Evolutionary conservation across 2,113 vertebrate species (phyloP).

Genomic region (Sigmodon hispidus): DNA sequence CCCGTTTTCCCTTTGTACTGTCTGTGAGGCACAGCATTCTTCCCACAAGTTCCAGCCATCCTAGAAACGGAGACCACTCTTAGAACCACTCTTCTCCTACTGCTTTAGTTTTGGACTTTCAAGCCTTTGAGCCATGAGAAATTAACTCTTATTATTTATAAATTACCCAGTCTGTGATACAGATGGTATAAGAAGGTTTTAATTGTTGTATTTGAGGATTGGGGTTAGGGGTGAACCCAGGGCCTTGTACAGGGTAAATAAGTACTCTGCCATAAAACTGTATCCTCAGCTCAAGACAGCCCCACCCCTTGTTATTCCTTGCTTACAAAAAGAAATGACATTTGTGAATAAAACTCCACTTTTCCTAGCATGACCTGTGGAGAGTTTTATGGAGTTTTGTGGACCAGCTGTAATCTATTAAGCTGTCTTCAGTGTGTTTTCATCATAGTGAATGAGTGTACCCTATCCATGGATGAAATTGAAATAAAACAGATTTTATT

Average conservation of each 20-base stretch:
- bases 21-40: neutral
- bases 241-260: neutral
- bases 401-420: neutral
- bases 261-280: neutral
- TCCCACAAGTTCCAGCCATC: neutral
- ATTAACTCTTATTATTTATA: neutral
- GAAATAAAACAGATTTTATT: conserved; percentile 33
- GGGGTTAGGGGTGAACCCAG: neutral
- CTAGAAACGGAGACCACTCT: neutral
- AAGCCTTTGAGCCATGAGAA: neutral
- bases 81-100: neutral
- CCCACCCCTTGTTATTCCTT: neutral
- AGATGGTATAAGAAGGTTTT: neutral
- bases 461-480: neutral
- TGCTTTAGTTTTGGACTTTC: neutral
- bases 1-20: neutral
- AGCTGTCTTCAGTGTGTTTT: conserved; percentile 26
- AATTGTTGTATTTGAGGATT: neutral
- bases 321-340: neutral
- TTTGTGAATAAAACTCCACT: neutral
- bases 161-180: neutral
- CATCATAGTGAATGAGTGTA: neutral
- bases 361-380: conserved; percentile 8
- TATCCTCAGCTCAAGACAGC: neutral
- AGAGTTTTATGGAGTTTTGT: conserved; percentile 19